These are phyloP conservation scores for Otus scops DNA, from an alignment of 2,797 vertebrate species.

Conservation along the genomic window DNA sequence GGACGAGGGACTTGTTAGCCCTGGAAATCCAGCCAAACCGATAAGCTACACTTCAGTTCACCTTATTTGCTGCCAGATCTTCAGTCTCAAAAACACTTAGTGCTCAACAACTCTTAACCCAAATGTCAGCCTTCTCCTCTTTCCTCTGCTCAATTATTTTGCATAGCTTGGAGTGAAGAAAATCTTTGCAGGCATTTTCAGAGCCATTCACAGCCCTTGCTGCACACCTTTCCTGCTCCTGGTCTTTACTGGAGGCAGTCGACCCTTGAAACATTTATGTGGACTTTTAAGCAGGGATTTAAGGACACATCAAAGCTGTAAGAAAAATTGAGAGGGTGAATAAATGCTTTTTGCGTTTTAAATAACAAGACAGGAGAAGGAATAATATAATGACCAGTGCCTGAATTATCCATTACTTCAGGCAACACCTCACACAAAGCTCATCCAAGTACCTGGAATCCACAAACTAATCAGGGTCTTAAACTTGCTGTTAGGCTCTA, in stretches of 20 bases:
- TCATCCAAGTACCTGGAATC: background rate
- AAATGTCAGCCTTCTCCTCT: background rate
- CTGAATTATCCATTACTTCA: background rate
- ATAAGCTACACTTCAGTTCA: background rate
- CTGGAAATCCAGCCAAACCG: constrained; percentile 30
- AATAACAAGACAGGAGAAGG: background rate
- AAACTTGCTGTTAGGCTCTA: background rate
- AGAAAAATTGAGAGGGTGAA: background rate
- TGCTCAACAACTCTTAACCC: background rate
- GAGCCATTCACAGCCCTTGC: background rate
- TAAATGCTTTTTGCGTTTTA: background rate
- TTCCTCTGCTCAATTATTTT: background rate
- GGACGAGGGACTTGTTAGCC: background rate
- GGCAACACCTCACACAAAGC: background rate
- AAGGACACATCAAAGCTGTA: background rate
- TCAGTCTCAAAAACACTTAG: background rate
- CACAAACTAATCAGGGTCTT: background rate
- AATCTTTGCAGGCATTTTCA: background rate
- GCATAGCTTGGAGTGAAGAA: background rate
- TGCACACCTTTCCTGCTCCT: background rate
- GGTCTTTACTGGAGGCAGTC: background rate
- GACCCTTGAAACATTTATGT: background rate
- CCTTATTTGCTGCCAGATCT: constrained; percentile 22
- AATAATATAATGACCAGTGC: background rate
- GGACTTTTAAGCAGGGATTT: background rate